phyloP scores from a whole-genome alignment of 2,797 vertebrate genomes.

The Halcyon chelicuti region DNA sequence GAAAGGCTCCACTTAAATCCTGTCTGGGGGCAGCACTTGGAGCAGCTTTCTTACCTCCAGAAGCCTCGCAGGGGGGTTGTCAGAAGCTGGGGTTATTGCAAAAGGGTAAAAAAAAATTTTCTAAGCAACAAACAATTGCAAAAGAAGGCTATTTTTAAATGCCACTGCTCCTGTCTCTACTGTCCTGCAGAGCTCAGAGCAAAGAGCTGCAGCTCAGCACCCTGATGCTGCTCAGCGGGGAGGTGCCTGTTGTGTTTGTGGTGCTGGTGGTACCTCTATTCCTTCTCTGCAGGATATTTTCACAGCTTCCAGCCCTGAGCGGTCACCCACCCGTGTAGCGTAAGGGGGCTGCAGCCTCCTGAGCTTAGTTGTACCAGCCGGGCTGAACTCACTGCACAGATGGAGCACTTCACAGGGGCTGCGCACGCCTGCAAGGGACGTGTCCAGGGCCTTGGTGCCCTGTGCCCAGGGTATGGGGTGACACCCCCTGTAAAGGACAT shows the following conservation, averaged over 20 bases:
- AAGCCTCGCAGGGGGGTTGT: not conserved
- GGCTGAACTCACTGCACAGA: fast-evolving
- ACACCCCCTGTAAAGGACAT: not conserved
- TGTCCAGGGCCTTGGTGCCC: not conserved
- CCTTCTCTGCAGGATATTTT: fast-evolving
- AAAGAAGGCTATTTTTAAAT: not conserved
- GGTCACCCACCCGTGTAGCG: fast-evolving
- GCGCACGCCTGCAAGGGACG: fast-evolving
- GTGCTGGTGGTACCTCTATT: fast-evolving
- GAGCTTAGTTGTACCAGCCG: not conserved
- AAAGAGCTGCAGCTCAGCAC: not conserved
- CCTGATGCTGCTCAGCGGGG: fast-evolving
- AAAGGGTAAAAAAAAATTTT: not conserved
- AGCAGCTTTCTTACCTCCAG: not conserved
- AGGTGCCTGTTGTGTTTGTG: fast-evolving
- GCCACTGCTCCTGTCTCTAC: not conserved
- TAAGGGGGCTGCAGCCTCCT: not conserved
- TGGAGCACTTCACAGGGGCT: fast-evolving
- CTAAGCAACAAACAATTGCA: not conserved
- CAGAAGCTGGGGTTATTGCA: not conserved
- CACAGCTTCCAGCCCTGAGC: not conserved
- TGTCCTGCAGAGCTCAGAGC: fast-evolving
- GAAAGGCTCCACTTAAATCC: not conserved
- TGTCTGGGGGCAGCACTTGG: not conserved
- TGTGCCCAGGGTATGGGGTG: not conserved